Percentiles rank a stretch among this genome's conserved stretches.
phyloP scores from a whole-genome alignment of 2,888 invertebrate genomes.

The Nomada lathburiana region DNA sequence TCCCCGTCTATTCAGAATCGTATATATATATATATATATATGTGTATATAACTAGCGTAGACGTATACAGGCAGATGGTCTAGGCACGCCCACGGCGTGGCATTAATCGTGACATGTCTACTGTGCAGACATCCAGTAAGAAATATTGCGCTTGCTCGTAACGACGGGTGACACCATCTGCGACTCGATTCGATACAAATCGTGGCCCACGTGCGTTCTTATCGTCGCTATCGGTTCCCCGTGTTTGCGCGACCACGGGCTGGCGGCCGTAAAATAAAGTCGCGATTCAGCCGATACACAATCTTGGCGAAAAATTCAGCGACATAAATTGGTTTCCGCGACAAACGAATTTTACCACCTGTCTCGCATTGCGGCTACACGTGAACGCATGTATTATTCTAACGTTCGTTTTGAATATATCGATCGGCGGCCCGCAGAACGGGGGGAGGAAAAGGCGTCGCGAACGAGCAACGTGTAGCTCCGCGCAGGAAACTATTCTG shows the following conservation, averaged over 20 bases:
- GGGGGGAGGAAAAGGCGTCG: conserved; percentile 33
- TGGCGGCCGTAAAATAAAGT: conserved; percentile 24
- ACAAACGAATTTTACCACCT: conserved; percentile 15
- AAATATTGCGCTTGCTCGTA: conserved; percentile 51
- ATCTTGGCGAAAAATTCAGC: too few species aligned
- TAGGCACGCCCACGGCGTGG: conserved; percentile 12
- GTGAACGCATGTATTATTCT: conserved; percentile 1
- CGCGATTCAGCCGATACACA: conserved; percentile 20
- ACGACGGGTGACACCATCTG: conserved; percentile 63
- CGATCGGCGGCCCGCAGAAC: conserved; percentile 44
- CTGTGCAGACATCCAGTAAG: conserved; percentile 28
- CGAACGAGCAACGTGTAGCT: conserved; percentile 42
- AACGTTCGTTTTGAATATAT: conserved; percentile 52
- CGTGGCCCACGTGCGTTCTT: conserved; percentile 24
- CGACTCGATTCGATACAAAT: conserved; percentile 49
- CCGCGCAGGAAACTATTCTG: conserved; percentile 66
- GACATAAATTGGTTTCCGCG: background rate
- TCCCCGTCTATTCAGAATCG: background rate
- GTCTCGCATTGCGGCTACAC: background rate
- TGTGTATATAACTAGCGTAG: background rate
- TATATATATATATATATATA: background rate
- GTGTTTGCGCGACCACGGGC: conserved; percentile 32
- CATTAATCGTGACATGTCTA: conserved; percentile 55
- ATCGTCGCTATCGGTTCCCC: conserved; percentile 25
- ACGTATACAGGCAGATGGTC: background rate